Evolutionary conservation across 2,113 vertebrate species (phyloP).

Genomic region (Apus apus): DNA sequence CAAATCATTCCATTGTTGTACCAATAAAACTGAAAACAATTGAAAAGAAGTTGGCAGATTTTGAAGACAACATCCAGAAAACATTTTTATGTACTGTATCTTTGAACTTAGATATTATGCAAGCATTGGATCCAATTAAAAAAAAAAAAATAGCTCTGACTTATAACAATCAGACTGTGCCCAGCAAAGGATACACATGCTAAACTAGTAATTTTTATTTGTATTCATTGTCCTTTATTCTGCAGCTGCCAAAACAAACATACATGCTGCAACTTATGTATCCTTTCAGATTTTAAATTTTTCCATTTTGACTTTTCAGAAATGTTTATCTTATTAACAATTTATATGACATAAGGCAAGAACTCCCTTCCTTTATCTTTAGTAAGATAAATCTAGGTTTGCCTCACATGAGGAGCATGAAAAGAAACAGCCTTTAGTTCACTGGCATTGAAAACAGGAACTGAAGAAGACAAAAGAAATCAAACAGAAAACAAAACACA

Average conservation of each 20-base stretch:
- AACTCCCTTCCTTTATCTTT: background rate
- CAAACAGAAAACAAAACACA: background rate
- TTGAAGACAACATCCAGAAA: conserved; percentile 36
- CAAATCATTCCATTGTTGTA: conserved; percentile 49
- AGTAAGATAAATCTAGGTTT: background rate
- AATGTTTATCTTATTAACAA: background rate
- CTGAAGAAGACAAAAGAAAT: background rate
- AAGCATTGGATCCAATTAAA: background rate
- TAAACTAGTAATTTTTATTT: background rate
- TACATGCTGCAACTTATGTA: background rate
- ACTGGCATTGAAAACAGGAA: background rate
- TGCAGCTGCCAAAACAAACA: background rate
- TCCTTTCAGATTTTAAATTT: background rate
- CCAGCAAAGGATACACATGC: background rate
- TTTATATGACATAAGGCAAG: background rate
- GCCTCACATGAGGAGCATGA: background rate
- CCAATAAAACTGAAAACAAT: conserved; percentile 38
- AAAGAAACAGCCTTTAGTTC: background rate
- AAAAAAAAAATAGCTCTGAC: conserved; percentile 11
- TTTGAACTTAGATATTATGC: conserved; percentile 18
- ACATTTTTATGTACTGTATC: conserved; percentile 12
- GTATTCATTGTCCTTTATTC: background rate
- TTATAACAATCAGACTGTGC: background rate
- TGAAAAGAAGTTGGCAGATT: conserved; percentile 26
- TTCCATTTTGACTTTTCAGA: background rate